These are phyloP conservation scores for Apis florea DNA, from an alignment of 1,140 invertebrate genomes.

Conservation along the genomic window DNA sequence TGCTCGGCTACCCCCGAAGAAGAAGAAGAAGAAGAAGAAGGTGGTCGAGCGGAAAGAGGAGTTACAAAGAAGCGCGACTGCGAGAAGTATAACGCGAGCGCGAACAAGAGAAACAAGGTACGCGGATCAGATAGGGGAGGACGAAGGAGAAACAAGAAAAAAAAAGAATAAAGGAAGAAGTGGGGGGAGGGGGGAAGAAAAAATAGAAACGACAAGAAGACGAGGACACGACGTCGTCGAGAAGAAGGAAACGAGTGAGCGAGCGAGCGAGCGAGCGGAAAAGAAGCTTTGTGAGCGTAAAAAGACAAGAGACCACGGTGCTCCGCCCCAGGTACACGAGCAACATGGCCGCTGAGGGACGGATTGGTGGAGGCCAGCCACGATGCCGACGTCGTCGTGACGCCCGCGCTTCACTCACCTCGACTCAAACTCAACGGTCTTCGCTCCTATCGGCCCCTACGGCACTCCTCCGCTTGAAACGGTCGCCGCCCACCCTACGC, in stretches of 20 bases:
- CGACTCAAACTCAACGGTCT: constrained; percentile 62
- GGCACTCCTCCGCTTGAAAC: constrained; percentile 65
- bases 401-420: constrained; percentile 78
- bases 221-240: constrained; percentile 10
- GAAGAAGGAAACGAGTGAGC: constrained; percentile 30
- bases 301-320: constrained; percentile 52
- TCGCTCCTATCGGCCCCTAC: constrained; percentile 57
- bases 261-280: constrained; percentile 11
- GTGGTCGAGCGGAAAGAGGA: constrained; percentile 16
- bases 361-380: constrained; percentile 77
- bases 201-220: constrained; percentile 17
- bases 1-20: constrained; percentile 46
- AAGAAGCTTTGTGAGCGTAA: constrained; percentile 40
- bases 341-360: constrained; percentile 80
- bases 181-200: background rate
- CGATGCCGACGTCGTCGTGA: constrained; percentile 78
- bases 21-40: constrained; percentile 1
- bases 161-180: background rate
- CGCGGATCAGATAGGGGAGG: constrained; percentile 25
- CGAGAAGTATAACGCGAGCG: constrained; percentile 29
- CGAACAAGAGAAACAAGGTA: background rate
- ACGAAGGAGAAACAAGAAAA: background rate
- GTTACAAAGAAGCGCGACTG: constrained; percentile 43
- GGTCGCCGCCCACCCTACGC: constrained; percentile 69
- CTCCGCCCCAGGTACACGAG: constrained; percentile 78